Base-by-base conservation (phyloP, 2,113 vertebrate genomes). In the Trichechus manatus region DNA sequence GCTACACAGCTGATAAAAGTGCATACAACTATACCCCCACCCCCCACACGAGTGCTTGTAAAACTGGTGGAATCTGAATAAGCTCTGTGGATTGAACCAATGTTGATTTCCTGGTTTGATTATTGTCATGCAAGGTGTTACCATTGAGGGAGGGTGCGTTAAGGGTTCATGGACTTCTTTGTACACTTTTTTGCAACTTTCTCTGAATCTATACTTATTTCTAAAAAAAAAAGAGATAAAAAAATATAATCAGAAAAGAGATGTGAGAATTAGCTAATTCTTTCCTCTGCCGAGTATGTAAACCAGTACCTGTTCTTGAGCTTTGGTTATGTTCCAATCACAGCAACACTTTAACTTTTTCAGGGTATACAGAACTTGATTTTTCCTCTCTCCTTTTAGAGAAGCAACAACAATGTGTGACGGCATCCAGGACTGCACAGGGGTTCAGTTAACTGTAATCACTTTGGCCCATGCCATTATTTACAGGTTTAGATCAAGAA, bases 351-450 rank as follows among this genome's bases (percentile, higher is more conserved):
- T 33, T 29, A 25, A 59, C n/a, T 10, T n/a, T 84, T 47, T 5
- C 1, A 47, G 83, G 23, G 2, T 3, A 8, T 6, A 10, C 1
- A 7, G n/a, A 64, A 42, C n/a, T 10, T 25, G 25, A 44, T 44
- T 42, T 72, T 72, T 5, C 29, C 75, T 61, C 53, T 74, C 78
- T 74, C 33, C 53, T 86, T 22, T 70, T 68, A 44, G 64, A 92
- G 61, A 61, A 33, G 5, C 9, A 19, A 5, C 42, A 7, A 7
- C 4, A 42, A 1, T 2, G 19, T 61, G 31, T 33, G 50, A 22
- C 0, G 13, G 11, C 42, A 53, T 63, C 20, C 1, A 23, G 19
- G 23, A n/a, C 0, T 36, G 39, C 1, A 8, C 27, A 0, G 1
- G 15, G 23, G 17, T n/a, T 77, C 78, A 22, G 27, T 31, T 31